Percentiles rank a stretch among this genome's conserved stretches.
phyloP scores from a whole-genome alignment of 2,113 vertebrate species.

The Ailuropoda melanoleuca region DNA sequence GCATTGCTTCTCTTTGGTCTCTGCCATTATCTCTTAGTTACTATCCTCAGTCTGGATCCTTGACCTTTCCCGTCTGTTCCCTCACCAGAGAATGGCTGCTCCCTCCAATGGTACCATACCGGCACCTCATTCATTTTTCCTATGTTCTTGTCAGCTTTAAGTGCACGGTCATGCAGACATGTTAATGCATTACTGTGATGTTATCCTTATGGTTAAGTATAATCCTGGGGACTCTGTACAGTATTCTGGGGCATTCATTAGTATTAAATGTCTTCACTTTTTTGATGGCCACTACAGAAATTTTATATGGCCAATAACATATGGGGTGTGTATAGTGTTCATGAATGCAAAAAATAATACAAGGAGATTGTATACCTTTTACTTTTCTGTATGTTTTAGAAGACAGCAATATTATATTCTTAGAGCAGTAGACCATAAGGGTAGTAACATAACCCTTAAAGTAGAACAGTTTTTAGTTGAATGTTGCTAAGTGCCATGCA shows the following conservation, averaged over 20 bases:
- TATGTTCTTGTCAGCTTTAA: not conserved
- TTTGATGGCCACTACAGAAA: not conserved
- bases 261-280: not conserved
- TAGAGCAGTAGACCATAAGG: not conserved
- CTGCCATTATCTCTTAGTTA: not conserved
- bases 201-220: not conserved
- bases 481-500: not conserved
- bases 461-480: conserved; percentile 17
- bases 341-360: not conserved
- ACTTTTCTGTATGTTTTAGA: not conserved
- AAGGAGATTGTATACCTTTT: not conserved
- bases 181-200: not conserved
- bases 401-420: not conserved
- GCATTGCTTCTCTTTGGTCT: not conserved
- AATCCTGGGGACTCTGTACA: not conserved
- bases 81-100: not conserved
- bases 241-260: not conserved
- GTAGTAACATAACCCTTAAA: not conserved
- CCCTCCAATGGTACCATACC: not conserved
- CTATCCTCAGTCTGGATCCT: not conserved
- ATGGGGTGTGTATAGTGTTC: not conserved
- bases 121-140: not conserved
- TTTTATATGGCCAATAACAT: not conserved
- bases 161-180: not conserved
- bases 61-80: not conserved